Conservation (phyloP, 2,113 vertebrate genomes). For the Tenrec ecaudatus region DNA sequence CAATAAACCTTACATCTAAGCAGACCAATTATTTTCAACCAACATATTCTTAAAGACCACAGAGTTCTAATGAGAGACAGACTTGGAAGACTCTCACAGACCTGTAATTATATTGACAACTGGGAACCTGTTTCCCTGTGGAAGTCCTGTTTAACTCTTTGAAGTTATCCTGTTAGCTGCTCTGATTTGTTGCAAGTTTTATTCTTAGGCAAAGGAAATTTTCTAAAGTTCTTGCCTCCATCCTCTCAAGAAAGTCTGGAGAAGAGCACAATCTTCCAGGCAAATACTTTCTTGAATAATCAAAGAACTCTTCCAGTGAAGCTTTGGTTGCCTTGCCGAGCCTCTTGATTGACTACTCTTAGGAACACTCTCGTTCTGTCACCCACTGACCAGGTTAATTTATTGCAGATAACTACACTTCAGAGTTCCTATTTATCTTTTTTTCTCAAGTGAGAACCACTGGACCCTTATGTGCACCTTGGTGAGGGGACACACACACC, state of each 20-base stretch:
- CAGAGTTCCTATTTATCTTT: conserved; percentile 15
- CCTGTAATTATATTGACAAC: conserved; percentile 54
- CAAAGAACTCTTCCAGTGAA: background rate
- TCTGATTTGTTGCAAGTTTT: background rate
- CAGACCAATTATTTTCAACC: conserved; percentile 1
- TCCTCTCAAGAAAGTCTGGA: conserved; percentile 14
- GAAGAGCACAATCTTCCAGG: background rate
- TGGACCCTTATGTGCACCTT: background rate
- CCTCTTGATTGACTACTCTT: background rate
- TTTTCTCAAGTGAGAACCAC: conserved; percentile 8
- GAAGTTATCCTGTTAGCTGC: background rate
- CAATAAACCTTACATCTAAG: background rate
- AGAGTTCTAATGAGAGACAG: conserved; percentile 39
- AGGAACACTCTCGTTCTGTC: background rate
- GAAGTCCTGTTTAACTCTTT: conserved; percentile 6
- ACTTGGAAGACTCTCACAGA: background rate
- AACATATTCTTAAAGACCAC: conserved; percentile 36
- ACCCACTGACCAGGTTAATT: background rate
- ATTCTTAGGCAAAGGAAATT: background rate
- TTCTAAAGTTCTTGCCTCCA: background rate
- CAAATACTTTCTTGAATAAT: background rate
- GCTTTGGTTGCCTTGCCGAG: background rate
- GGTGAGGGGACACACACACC: background rate
- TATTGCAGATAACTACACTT: background rate
- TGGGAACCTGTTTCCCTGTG: background rate